Evolutionary conservation across 2,888 invertebrate genomes (phyloP).

Genomic region (Notodonta dromedarius): DNA sequence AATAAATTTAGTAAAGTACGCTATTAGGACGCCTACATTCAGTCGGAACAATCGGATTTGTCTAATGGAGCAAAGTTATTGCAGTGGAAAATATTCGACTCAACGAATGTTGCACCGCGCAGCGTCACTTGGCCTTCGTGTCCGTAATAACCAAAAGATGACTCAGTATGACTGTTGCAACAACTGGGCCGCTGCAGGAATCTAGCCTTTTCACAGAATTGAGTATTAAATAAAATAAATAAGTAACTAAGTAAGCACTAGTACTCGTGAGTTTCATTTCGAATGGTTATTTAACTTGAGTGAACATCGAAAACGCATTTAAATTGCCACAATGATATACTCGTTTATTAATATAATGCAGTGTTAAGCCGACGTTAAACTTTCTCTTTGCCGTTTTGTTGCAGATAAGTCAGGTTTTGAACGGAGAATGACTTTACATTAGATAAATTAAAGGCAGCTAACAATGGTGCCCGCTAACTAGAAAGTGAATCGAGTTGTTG

Average conservation of each 20-base stretch:
- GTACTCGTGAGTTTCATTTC: background rate
- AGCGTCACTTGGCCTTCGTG: conserved; percentile 61
- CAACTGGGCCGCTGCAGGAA: conserved; percentile 30
- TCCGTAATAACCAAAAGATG: conserved; percentile 65
- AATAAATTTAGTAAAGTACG: conserved; percentile 11
- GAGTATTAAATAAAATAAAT: background rate
- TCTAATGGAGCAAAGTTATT: conserved; percentile 56
- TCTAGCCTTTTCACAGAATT: conserved; percentile 42
- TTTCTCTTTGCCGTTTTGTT: conserved; percentile 27
- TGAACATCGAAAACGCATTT: background rate
- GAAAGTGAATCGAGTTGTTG: conserved; percentile 73
- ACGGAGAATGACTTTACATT: conserved; percentile 64
- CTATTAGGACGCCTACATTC: conserved; percentile 39
- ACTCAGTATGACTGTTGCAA: conserved; percentile 62
- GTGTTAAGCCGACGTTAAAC: conserved; percentile 13
- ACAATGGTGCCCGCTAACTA: conserved; percentile 74
- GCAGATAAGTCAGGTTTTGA: conserved; percentile 47
- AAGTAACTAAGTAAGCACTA: background rate
- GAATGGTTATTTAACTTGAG: background rate
- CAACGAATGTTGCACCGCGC: conserved; percentile 60
- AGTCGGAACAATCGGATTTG: conserved; percentile 51
- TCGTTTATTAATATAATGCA: background rate
- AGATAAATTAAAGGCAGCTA: conserved; percentile 71
- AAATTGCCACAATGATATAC: background rate
- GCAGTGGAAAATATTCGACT: conserved; percentile 55